Base-by-base conservation (phyloP, 2,113 vertebrate species). In the Oenanthe melanoleuca region DNA sequence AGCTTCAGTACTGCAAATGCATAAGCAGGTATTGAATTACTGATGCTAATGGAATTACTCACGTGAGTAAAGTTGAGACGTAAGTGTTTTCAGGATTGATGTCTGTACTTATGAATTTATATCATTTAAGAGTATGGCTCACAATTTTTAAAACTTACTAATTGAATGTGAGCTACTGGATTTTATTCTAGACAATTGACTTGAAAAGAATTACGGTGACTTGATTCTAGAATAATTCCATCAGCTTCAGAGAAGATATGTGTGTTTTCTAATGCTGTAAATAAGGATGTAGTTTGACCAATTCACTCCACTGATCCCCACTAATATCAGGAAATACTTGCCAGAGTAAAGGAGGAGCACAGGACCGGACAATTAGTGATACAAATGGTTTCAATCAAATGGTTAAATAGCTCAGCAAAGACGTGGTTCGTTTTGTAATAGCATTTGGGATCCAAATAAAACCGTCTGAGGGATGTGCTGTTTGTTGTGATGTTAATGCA, bases 11-110 rank as follows among this genome's bases (percentile, higher is more conserved):
- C 50, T 90, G 94, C 82, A 96, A 93, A 90, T 80, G 89, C 90
- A 90, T 77, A 96, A 93, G 93, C 96, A 95, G 93, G 94, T 96
- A 89, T 93, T 94, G 94, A 96, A 96, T 96, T 96, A 95, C 93
- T 86, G 93, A 93, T 84, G 86, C 86, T 97, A 97, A 96, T 97
- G 94, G 96, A 93, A 95, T 94, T 94, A 93, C 95, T 94, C 87
- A 97, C 88, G 81, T 97, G 94, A 97, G 95, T 93, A 96, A 97
- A 96, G 95, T 95, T 96, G 57, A 86, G 92, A 71, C 0, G 6
- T 91, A 91, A 95, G 81, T 86, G 92, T 96, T 96, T 97, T 64
- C 81, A 95, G 92, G 89, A 97, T 90, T 96, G 92, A 94, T 96
- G 94, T 78, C 95, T 86, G 40, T 88, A 83, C 92, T 92, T 96